phyloP scores from a whole-genome alignment of 2,113 vertebrate species.

The Galbula dea region DNA sequence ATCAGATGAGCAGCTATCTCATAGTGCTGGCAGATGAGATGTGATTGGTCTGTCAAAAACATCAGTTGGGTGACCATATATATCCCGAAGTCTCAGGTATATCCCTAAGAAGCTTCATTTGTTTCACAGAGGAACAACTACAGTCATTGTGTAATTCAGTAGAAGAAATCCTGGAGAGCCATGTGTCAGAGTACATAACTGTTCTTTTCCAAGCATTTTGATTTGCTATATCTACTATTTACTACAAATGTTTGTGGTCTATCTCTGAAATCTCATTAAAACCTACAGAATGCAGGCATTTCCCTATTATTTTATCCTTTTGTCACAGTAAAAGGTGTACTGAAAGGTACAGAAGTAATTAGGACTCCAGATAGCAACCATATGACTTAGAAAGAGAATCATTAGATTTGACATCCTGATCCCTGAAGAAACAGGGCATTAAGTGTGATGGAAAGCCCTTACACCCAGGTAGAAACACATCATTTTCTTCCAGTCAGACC shows the following conservation, averaged over 20 bases:
- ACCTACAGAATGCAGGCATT: neutral
- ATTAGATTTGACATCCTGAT: neutral
- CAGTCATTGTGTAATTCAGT: neutral
- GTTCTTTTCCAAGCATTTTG: neutral
- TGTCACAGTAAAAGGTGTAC: neutral
- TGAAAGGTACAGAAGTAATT: neutral
- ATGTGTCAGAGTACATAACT: neutral
- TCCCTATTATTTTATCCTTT: neutral
- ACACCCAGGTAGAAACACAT: accelerated
- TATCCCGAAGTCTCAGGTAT: neutral
- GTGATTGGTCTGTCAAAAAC: neutral
- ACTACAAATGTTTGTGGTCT: neutral
- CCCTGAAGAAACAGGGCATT: neutral
- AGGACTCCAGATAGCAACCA: neutral
- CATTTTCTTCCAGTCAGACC: neutral
- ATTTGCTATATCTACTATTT: neutral
- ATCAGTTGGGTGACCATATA: neutral
- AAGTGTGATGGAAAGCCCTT: accelerated
- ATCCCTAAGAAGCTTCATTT: neutral
- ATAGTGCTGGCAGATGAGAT: neutral
- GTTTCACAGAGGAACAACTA: neutral
- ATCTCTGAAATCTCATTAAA: neutral
- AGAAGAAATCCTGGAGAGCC: neutral
- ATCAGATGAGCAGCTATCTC: neutral
- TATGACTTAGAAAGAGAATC: neutral